These are phyloP conservation scores for Ischnus inquisitorius DNA, from an alignment of 2,888 invertebrate species.

Conservation along the genomic window DNA sequence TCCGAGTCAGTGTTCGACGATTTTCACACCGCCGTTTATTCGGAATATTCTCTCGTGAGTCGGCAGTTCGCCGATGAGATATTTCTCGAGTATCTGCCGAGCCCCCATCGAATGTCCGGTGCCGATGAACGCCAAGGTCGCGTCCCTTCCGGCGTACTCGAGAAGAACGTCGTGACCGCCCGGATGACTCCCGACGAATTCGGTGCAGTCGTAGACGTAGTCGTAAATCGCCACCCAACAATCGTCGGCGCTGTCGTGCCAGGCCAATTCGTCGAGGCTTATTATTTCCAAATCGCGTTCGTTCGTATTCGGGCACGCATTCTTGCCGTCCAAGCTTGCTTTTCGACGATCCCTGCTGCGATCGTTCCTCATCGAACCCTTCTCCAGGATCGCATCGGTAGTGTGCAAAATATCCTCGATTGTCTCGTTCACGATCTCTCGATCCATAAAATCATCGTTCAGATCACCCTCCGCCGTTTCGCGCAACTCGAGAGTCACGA, in stretches of 20 bases:
- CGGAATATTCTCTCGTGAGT: slow-evolving; percentile 91
- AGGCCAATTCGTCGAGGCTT: slow-evolving; percentile 91
- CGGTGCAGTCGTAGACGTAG: slow-evolving; percentile 93
- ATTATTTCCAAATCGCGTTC: slow-evolving; percentile 83
- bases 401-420: slow-evolving; percentile 1
- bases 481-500: slow-evolving; percentile 55
- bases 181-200: slow-evolving; percentile 93
- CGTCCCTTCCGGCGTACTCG: slow-evolving; percentile 95
- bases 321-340: slow-evolving; percentile 17
- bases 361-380: slow-evolving; percentile 27
- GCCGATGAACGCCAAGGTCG: slow-evolving; percentile 93
- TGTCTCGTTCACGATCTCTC: neutral
- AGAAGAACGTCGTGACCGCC: slow-evolving; percentile 93
- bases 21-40: slow-evolving; percentile 87
- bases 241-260: slow-evolving; percentile 90
- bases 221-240: slow-evolving; percentile 96
- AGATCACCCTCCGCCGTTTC: slow-evolving; percentile 21
- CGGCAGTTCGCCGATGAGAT: slow-evolving; percentile 92
- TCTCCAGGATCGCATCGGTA: neutral
- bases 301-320: slow-evolving; percentile 24
- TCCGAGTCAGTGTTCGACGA: slow-evolving; percentile 58
- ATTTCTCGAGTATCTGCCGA: slow-evolving; percentile 89
- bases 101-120: slow-evolving; percentile 92
- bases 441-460: neutral
- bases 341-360: slow-evolving; percentile 28